phyloP scores from a whole-genome alignment of 2,797 vertebrate genomes.

The Knipowitschia caucasica region DNA sequence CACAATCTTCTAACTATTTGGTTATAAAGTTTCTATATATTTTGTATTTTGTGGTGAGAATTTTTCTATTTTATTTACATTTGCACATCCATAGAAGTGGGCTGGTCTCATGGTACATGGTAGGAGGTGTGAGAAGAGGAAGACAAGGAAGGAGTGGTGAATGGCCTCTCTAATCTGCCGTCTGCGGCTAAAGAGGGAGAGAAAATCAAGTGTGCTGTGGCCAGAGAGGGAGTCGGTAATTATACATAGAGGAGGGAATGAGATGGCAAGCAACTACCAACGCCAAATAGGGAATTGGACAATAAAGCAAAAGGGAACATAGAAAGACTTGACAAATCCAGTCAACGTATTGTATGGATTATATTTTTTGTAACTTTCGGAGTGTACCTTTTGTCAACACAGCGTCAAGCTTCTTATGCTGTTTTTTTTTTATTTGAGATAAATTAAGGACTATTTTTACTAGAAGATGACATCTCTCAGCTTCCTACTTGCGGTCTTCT shows the following conservation, averaged over 20 bases:
- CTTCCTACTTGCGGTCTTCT: conserved; percentile 29
- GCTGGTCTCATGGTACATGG: conserved; percentile 1
- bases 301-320: conserved; percentile 21
- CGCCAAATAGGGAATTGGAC: conserved; percentile 17
- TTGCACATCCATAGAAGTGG: not conserved
- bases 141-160: conserved; percentile 20
- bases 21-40: not conserved
- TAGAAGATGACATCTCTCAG: conserved; percentile 46
- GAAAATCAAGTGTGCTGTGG: conserved; percentile 39
- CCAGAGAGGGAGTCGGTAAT: conserved; percentile 52
- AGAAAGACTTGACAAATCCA: conserved; percentile 1
- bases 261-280: conserved; percentile 46
- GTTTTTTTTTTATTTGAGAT: not conserved
- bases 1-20: not conserved
- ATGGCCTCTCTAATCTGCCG: conserved; percentile 49
- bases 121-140: conserved; percentile 12
- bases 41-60: not conserved
- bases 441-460: not conserved
- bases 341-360: conserved; percentile 11
- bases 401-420: conserved; percentile 3
- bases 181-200: conserved; percentile 27
- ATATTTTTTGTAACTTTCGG: not conserved
- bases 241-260: conserved; percentile 37
- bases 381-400: conserved; percentile 2
- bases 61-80: not conserved